These are phyloP conservation scores for Hydrochoerus hydrochaeris DNA, from an alignment of 2,113 vertebrate species.

Conservation along the genomic window DNA sequence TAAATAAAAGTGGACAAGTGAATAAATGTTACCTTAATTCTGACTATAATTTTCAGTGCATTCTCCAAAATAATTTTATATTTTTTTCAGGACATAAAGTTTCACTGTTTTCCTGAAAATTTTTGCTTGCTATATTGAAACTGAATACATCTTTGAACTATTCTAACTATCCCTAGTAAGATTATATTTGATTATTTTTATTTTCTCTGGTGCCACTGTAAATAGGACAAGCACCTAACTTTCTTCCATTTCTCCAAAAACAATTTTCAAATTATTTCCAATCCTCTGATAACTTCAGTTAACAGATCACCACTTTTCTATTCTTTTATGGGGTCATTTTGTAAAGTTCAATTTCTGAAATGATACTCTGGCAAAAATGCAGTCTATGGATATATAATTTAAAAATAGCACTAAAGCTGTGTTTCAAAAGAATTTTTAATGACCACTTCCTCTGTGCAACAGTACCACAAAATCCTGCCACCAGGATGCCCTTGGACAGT, in stretches of 20 bases:
- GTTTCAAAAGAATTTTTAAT: background rate
- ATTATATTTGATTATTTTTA: conserved; percentile 3
- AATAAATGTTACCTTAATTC: background rate
- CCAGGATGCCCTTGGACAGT: background rate
- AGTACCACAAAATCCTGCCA: background rate
- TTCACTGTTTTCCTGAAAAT: conserved; percentile 6
- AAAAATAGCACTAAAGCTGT: background rate
- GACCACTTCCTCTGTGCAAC: background rate
- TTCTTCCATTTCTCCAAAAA: background rate
- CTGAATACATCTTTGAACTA: background rate
- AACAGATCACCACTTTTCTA: background rate
- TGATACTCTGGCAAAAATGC: background rate
- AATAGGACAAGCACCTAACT: background rate
- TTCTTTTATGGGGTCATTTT: background rate
- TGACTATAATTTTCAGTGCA: conserved; percentile 23
- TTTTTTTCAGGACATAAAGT: background rate
- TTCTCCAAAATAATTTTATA: conserved; percentile 27
- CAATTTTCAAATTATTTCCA: background rate
- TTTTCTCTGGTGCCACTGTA: background rate
- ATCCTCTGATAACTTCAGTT: background rate
- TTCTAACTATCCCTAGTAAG: background rate
- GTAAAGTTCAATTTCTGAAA: conserved; percentile 6
- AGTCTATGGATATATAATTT: background rate
- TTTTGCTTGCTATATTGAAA: background rate
- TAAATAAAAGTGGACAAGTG: background rate